phyloP scores from a whole-genome alignment of 2,113 vertebrate species.

The Cynocephalus volans region DNA sequence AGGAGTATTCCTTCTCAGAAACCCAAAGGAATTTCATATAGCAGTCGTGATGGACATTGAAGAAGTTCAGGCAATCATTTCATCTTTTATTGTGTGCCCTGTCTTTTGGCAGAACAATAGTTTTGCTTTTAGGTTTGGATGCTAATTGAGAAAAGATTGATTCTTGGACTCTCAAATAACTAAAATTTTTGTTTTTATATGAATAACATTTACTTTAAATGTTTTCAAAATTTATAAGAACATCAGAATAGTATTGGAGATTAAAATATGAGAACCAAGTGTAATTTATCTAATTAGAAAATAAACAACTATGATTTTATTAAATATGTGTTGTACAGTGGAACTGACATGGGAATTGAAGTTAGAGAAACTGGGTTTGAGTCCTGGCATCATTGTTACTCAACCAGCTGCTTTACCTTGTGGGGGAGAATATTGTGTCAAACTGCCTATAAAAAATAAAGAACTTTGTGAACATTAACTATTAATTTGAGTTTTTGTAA shows the following conservation, averaged over 20 bases:
- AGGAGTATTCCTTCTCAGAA: background rate
- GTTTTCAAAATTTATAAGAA: slow-evolving; percentile 6
- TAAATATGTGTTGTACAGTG: background rate
- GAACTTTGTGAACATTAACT: background rate
- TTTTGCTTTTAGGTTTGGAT: slow-evolving; percentile 40
- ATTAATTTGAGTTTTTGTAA: slow-evolving; percentile 25
- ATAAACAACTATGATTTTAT: background rate
- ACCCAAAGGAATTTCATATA: background rate
- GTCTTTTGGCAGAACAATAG: background rate
- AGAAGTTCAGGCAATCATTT: background rate
- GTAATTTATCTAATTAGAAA: background rate
- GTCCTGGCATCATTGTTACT: background rate
- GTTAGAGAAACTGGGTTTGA: background rate
- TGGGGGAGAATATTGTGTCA: background rate
- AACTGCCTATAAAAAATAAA: background rate
- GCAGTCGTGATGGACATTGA: background rate
- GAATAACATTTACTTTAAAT: background rate
- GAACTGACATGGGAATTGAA: background rate
- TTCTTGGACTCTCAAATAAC: background rate
- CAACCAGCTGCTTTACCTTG: background rate
- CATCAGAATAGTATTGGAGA: background rate
- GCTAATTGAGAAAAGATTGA: background rate
- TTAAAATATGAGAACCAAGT: slow-evolving; percentile 1
- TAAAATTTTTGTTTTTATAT: slow-evolving; percentile 33
- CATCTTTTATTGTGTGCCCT: background rate